These are phyloP conservation scores for Drosophila pandora DNA, from an alignment of 1,140 invertebrate species.

Conservation along the genomic window DNA sequence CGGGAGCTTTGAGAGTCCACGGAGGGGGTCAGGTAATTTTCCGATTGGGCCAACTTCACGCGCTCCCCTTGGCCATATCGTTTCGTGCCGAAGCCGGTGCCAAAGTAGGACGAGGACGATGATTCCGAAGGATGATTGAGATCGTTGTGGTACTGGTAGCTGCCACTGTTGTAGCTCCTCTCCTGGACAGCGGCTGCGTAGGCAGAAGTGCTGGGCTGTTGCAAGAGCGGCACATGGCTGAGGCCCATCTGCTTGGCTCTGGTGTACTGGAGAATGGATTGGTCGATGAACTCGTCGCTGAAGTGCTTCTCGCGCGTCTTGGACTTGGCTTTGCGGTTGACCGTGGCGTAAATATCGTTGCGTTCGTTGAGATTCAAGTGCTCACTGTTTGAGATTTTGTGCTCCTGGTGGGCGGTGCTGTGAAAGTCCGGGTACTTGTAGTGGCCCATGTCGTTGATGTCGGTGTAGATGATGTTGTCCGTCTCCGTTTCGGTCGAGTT, in stretches of 20 bases:
- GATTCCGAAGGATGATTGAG: constrained; percentile 81
- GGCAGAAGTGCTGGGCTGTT: constrained; percentile 67
- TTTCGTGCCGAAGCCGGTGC: constrained; percentile 76
- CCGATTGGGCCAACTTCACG: constrained; percentile 70
- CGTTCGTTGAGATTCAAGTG: constrained; percentile 78
- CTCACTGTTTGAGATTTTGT: constrained; percentile 79
- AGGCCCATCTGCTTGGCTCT: constrained; percentile 77
- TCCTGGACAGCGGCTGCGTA: constrained; percentile 69
- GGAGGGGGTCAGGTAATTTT: constrained; percentile 78
- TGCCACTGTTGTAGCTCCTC: constrained; percentile 61
- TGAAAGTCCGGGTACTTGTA: constrained; percentile 78
- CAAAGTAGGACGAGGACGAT: constrained; percentile 80
- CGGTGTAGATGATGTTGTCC: constrained; percentile 83
- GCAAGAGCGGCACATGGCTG: constrained; percentile 34
- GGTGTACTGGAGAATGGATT: constrained; percentile 76
- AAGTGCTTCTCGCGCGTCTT: constrained; percentile 81
- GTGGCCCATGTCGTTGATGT: constrained; percentile 81
- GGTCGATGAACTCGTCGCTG: constrained; percentile 82
- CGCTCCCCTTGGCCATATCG: constrained; percentile 59
- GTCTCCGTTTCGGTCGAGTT: constrained; percentile 83
- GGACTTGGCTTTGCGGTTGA: constrained; percentile 82
- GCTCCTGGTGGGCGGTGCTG: constrained; percentile 62
- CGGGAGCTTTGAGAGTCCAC: constrained; percentile 77
- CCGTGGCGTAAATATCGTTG: constrained; percentile 82
- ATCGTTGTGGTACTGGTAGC: constrained; percentile 82